Evolutionary conservation across 2,113 vertebrate genomes (phyloP).

Genomic region (Phasianus colchicus): DNA sequence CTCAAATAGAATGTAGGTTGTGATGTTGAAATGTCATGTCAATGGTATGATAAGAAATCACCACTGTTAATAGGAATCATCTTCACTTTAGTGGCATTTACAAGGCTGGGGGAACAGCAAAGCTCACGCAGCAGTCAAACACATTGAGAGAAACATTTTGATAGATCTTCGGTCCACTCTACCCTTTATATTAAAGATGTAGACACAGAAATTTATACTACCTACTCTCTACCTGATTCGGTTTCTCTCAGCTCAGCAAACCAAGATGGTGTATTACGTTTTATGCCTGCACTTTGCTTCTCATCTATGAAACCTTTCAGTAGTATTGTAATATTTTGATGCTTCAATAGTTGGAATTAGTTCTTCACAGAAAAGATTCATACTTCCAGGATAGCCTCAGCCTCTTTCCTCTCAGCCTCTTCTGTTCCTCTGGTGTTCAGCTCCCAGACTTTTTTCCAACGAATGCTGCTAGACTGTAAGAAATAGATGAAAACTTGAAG

Average conservation of each 20-base stretch:
- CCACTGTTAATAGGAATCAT: not conserved
- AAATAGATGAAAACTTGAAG: not conserved
- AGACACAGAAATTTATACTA: conserved; percentile 19
- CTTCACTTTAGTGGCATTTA: not conserved
- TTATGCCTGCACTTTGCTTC: not conserved
- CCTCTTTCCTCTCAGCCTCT: not conserved
- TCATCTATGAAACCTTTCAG: not conserved
- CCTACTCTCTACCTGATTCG: conserved; percentile 33
- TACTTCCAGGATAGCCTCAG: not conserved
- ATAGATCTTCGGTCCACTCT: not conserved
- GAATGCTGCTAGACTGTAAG: not conserved
- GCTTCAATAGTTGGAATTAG: not conserved
- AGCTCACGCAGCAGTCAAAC: not conserved
- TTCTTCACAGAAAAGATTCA: not conserved
- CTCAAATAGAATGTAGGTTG: not conserved
- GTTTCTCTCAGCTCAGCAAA: conserved; percentile 24
- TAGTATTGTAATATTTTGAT: not conserved
- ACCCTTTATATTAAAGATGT: not conserved
- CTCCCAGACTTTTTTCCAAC: not conserved
- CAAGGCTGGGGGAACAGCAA: not conserved
- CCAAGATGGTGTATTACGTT: not conserved
- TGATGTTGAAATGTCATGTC: not conserved
- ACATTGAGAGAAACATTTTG: not conserved
- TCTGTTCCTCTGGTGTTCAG: not conserved
- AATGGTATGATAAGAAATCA: not conserved